Conservation (phyloP, 2,113 vertebrate genomes). For the Syngnathoides biaculeatus region DNA sequence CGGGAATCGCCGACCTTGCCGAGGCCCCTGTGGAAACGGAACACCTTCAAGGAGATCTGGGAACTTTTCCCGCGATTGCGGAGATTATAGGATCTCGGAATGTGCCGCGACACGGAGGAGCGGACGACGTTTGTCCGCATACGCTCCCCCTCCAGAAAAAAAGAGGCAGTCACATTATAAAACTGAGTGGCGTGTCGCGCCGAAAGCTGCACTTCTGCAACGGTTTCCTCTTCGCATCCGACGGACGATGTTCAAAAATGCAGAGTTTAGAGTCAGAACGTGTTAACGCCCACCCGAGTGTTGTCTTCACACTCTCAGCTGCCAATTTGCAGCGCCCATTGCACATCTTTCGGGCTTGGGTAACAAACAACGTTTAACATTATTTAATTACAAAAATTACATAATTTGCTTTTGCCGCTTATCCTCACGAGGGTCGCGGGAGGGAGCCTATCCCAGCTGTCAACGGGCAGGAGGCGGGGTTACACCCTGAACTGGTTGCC, state of each 20-base stretch:
- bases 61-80: conserved; percentile 22
- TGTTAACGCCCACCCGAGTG: conserved; percentile 32
- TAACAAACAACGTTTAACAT: no score
- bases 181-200: conserved; percentile 22
- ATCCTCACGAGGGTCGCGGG: no score
- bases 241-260: conserved; percentile 13
- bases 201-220: conserved; percentile 16
- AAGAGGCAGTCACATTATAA: conserved; percentile 19
- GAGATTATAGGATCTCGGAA: conserved; percentile 41
- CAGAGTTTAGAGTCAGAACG: conserved; percentile 4
- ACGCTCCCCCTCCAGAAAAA: conserved; percentile 12
- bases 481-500: no score
- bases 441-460: no score
- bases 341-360: neutral
- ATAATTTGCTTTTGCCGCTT: no score
- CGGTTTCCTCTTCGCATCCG: conserved; percentile 9
- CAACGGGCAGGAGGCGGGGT: no score
- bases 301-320: conserved; percentile 12
- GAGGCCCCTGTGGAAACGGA: conserved; percentile 35
- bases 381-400: no score
- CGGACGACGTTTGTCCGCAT: conserved; percentile 49
- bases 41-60: conserved; percentile 40
- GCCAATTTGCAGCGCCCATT: conserved; percentile 2
- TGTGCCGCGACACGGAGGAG: neutral
- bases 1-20: conserved; percentile 32